Evolutionary conservation across 2,113 vertebrate genomes (phyloP).

Genomic region (Maccullochella peelii): DNA sequence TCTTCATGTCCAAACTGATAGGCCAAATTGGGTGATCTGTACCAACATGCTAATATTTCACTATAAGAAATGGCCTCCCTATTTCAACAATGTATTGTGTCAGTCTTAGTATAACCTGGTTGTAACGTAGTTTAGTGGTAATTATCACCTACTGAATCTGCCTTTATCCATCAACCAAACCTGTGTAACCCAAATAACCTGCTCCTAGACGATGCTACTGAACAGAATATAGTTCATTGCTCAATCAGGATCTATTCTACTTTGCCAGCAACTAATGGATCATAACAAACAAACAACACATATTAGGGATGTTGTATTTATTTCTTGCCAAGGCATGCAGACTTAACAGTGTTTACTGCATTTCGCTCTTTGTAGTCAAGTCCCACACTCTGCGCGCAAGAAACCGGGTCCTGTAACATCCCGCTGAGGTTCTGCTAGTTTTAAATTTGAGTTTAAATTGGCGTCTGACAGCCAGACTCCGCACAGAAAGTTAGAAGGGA

Average conservation of each 20-base stretch:
- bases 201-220: conserved; percentile 35
- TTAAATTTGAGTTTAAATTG: conserved; percentile 18
- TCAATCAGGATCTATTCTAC: conserved; percentile 50
- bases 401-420: conserved; percentile 21
- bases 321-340: conserved; percentile 48
- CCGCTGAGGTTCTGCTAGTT: conserved; percentile 30
- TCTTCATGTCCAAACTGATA: conserved; percentile 59
- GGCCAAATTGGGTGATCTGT: conserved; percentile 38
- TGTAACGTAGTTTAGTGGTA: conserved; percentile 38
- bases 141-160: conserved; percentile 53
- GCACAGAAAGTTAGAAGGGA: conserved; percentile 11
- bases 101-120: conserved; percentile 37
- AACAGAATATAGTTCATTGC: conserved; percentile 37
- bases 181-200: conserved; percentile 47
- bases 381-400: neutral
- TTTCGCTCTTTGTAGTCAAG: conserved; percentile 39
- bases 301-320: neutral
- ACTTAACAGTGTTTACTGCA: conserved; percentile 39
- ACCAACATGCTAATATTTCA: conserved; percentile 17
- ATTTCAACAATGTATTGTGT: conserved; percentile 46
- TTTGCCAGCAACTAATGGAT: conserved; percentile 43
- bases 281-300: conserved; percentile 21
- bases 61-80: conserved; percentile 31
- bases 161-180: conserved; percentile 12
- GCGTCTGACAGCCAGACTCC: conserved; percentile 12